Conservation (phyloP, 2,888 invertebrate genomes). For the Lithosia quadra region DNA sequence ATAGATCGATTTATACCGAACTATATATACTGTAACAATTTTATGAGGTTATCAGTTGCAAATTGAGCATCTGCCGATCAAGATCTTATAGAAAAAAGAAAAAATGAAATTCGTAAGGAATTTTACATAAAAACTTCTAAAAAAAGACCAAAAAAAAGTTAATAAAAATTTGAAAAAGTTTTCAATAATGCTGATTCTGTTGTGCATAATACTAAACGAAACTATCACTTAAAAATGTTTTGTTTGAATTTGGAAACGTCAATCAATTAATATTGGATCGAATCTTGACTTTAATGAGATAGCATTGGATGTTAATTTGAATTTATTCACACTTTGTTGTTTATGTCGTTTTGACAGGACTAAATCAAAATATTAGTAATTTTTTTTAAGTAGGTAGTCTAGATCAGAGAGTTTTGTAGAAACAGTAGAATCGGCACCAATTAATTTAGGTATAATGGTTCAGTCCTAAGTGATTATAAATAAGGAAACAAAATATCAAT, state of each 20-base stretch:
- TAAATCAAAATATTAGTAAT: neutral
- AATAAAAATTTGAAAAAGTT: no score
- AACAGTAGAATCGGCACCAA: neutral
- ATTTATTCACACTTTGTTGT: neutral
- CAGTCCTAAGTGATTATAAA: neutral
- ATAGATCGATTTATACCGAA: conserved; percentile 73
- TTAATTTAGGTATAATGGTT: neutral
- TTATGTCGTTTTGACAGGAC: neutral
- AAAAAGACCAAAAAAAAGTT: neutral
- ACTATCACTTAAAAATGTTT: neutral
- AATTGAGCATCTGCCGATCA: conserved; percentile 57
- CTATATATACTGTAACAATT: conserved; percentile 78
- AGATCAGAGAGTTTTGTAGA: neutral
- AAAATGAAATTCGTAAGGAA: conserved; percentile 77
- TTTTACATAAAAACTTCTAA: no score
- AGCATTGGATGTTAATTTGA: neutral
- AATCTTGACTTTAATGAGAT: neutral
- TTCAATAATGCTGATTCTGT: neutral
- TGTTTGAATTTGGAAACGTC: neutral
- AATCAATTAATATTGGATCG: no score
- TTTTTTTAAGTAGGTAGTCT: no score
- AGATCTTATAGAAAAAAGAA: conserved; percentile 45
- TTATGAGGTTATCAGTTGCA: conserved; percentile 73
- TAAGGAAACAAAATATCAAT: neutral
- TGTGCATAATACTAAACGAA: neutral